Base-by-base conservation (phyloP, 2,113 vertebrate genomes). In the Chamaea fasciata region DNA sequence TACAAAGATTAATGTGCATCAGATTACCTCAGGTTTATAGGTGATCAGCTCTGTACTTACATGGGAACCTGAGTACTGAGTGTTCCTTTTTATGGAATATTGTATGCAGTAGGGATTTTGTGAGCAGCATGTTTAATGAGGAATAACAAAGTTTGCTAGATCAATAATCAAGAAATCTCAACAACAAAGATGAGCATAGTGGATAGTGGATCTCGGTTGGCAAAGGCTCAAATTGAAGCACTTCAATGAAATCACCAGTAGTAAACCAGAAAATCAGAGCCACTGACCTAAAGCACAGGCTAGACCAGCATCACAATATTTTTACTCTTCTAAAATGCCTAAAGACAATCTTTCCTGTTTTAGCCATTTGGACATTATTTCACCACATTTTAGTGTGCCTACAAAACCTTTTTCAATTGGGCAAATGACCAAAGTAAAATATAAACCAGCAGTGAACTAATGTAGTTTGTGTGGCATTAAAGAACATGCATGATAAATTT, bases 361-460 rank as follows among this genome's bases (percentile, higher is more conserved):
- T 90, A 62, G 64, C 47, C 55, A 35, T 95, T 92, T 44, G 47
- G 81, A 86, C 52, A 65, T 82, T 86, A 94, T 96, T 94, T 87
- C 88, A 53, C 28, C 17, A 21, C 9, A 3, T 94, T 71, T 83
- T 91, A 86, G 33, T 67, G 50, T 23, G 75, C 55, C 84, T 85
- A 93, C 31, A 89, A 95, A 97, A 75, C 78, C 63, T 91, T 80
- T 80, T 82, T 78, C 27, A 55, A 12, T 57, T 80, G 68, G 69
- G 83, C 56, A 93, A 92, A 96, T 92, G 82, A 84, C 47, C 56
- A 65, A 93, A 95, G 76, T 86, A 67, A 89, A 83, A 95, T 95
- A 84, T 89, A 97, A 97, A 94, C 92, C 71, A 96, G 55, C 22
- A 83, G 68, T 60, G 87, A 94, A 92, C 88, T 95, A 95, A 96